These are phyloP conservation scores for Pampus argenteus DNA, from an alignment of 2,797 vertebrate species.

Conservation along the genomic window DNA sequence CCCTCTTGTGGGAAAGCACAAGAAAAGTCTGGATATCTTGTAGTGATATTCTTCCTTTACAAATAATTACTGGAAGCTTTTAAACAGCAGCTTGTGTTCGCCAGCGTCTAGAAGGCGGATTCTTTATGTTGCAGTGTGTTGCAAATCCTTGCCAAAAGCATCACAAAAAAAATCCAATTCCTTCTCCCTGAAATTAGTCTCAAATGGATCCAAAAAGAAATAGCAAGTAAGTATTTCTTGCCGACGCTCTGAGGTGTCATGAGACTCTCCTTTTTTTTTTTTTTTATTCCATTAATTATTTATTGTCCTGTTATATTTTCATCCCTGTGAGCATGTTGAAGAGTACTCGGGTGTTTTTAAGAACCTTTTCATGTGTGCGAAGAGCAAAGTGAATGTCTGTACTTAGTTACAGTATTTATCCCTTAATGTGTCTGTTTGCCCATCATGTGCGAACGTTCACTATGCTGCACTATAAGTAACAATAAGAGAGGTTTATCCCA, in stretches of 20 bases:
- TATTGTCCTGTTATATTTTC: constrained; percentile 42
- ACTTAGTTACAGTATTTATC: constrained; percentile 11
- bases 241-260: constrained; percentile 43
- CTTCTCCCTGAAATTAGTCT: constrained; percentile 50
- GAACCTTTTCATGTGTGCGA: constrained; percentile 11
- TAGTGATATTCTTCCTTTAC: constrained; percentile 15
- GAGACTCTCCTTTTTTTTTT: constrained; percentile 27
- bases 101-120: constrained; percentile 17
- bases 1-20: neutral
- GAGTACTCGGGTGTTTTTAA: constrained; percentile 18
- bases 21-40: constrained; percentile 15
- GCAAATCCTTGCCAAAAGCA: constrained; percentile 62
- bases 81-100: constrained; percentile 30
- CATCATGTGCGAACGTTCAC: constrained; percentile 2
- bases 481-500: neutral
- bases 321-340: constrained; percentile 39
- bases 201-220: constrained; percentile 46
- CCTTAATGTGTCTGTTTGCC: constrained; percentile 16
- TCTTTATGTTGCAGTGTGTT: constrained; percentile 51
- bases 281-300: constrained; percentile 60
- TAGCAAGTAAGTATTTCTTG: constrained; percentile 37
- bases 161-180: constrained; percentile 1
- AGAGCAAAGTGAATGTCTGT: constrained; percentile 14
- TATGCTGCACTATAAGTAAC: neutral
- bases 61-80: constrained; percentile 28